Evolutionary conservation across 2,797 vertebrate genomes (phyloP).

Genomic region (Balearica regulorum): DNA sequence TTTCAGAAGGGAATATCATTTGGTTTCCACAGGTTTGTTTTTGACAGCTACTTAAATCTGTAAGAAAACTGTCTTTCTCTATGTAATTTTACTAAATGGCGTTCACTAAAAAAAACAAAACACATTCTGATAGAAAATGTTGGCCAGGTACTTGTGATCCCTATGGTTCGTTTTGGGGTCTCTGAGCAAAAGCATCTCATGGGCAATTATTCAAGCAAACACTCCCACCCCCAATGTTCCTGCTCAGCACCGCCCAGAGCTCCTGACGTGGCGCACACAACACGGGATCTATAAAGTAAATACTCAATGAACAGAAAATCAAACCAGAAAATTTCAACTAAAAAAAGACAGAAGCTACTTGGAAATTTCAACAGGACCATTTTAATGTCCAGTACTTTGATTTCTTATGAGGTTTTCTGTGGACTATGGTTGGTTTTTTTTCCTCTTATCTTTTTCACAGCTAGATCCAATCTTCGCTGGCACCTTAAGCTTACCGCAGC

Average conservation of each 20-base stretch:
- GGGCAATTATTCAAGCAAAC: neutral
- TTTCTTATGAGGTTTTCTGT: neutral
- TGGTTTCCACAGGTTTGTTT: neutral
- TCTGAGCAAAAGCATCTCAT: neutral
- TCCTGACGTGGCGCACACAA: neutral
- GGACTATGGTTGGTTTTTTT: neutral
- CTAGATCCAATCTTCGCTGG: neutral
- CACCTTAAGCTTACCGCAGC: neutral
- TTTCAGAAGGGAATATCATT: neutral
- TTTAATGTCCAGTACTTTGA: neutral
- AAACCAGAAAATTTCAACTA: neutral
- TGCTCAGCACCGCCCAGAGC: neutral
- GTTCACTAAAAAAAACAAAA: neutral
- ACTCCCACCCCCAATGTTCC: neutral
- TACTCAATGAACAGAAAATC: neutral
- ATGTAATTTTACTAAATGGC: neutral
- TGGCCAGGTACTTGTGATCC: neutral
- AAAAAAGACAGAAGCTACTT: neutral
- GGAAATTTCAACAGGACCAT: neutral
- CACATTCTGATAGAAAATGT: neutral
- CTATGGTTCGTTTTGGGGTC: neutral
- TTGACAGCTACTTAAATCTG: neutral
- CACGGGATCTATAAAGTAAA: fast-evolving
- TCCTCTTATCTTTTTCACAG: neutral
- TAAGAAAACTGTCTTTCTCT: neutral